Evolutionary conservation across 2,113 vertebrate genomes (phyloP), one percentile per base, ranked within the genome.

Genomic region (Prunella fulvescens): DNA sequence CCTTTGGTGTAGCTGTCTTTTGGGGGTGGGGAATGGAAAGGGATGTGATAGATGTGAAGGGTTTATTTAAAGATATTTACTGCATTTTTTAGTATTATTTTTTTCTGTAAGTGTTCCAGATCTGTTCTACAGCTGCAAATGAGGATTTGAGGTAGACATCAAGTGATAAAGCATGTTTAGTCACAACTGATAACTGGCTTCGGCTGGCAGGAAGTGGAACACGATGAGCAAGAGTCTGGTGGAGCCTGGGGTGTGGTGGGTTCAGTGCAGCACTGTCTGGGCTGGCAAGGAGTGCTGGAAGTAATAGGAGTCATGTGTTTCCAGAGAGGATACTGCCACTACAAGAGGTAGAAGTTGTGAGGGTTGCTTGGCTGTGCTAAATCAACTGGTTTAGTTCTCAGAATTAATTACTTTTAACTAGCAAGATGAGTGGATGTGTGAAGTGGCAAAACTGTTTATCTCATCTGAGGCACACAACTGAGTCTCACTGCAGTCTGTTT

Each of bases 171-270:
- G 70, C 50, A 3, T 14, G 42, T 91, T 90, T 83, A 79, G 51
- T 90, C 45, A 33, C 57, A 92, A 10, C 79, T 90, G 90, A 61
- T 90, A 88, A 45, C 61, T 83, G 60, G 31, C 69, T 76, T 7
- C 0, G 14, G 64, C 93, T 92, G 81, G 45, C 92, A 89, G 97
- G 95, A 97, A 92, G 28, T 28, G 39, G 71, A 91, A 65, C 74
- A 58, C 22, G 95, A 88, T 83, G 95, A 96, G 80, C 88, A 74
- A 64, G 93, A 92, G 81, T 33, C 64, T 66, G n/a, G 39, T 56
- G 85, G 82, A 35, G 78, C 44, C n/a, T 50, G 92, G 95, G 93
- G 88, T 85, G 91, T 47, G 90, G 90, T 91, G 51, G 5, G 0
- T 14, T 57, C 18, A 2, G 57, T 26, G 31, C 76, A n/a, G 92